Base-by-base conservation (phyloP, 2,113 vertebrate species). In the Petroica traversi region DNA sequence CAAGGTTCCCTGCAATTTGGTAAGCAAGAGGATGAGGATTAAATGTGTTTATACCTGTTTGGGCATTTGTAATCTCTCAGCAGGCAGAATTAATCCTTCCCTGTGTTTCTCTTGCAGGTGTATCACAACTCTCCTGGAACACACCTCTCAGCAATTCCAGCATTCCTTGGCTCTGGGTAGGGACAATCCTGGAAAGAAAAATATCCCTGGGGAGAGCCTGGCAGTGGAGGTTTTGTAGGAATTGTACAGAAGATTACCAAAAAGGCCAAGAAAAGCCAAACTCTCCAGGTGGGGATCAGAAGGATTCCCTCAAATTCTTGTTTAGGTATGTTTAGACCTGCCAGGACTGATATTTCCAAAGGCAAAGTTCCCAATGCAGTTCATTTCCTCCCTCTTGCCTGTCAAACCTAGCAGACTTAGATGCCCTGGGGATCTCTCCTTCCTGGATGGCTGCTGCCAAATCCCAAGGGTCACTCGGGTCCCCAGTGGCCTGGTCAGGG, bases 301-400 rank as follows among this genome's bases (percentile, higher is more conserved):
- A 25, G n/a, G 25, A n/a, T 66, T 45, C 19, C 25, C 46, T n/a
- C 29, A n/a, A 48, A 64, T 81, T 85, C 82, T 71, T 66, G 19
- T 51, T 78, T 25, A 74, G 55, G 24, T 82, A 74, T 69, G 49
- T 85, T 95, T 66, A 51, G 24, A 31, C 31, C 85, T 85, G 59
- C 54, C 52, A 69, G n/a, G 31, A 23, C 41, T 67, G 73, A 63
- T 36, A 19, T 76, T 92, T 87, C 73, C 85, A 68, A 76, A 76
- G 71, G 54, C 58, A 68, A 55, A 89, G 19, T 16, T 80, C 26
- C 52, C 73, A 29, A 12, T 18, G 19, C 20, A 14, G 77, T 26
- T 83, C 29, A 25, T 76, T 72, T 64, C 61, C 19, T 59, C 18
- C 69, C 18, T 19, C 15, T 33, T 25, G 29, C 18, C 36, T 66